Evolutionary conservation across 2,888 invertebrate species (phyloP).

Genomic region (Pecten maximus): DNA sequence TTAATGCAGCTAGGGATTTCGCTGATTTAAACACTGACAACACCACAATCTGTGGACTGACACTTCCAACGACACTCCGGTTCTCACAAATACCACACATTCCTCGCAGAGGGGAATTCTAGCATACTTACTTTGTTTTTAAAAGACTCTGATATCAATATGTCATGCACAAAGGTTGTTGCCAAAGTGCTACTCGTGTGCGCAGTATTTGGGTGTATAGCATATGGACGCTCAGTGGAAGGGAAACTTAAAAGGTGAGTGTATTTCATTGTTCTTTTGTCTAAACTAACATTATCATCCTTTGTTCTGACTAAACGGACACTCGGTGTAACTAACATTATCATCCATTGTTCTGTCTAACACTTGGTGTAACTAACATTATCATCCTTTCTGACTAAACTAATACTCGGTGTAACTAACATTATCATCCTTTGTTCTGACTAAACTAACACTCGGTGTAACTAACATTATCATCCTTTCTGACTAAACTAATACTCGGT

Average conservation of each 20-base stretch:
- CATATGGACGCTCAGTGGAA: background rate
- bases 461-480: no score
- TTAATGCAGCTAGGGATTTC: background rate
- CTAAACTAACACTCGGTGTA: no score
- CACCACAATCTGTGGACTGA: background rate
- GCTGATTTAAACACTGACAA: background rate
- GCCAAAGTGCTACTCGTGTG: background rate
- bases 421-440: no score
- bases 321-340: no score
- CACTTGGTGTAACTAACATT: no score
- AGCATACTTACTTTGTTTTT: background rate
- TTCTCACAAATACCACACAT: background rate
- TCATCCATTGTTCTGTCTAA: no score
- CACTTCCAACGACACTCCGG: background rate
- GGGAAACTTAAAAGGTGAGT: conserved; percentile 17
- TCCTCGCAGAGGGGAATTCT: background rate
- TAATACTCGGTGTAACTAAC: no score
- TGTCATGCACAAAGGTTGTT: background rate
- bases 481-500: no score
- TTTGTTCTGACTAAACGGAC: no score
- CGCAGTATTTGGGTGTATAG: background rate
- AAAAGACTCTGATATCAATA: background rate
- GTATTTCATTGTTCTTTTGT: no score
- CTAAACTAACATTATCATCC: no score
- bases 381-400: no score